These are phyloP conservation scores for Solea senegalensis DNA, from an alignment of 2,113 vertebrate species.

Conservation along the genomic window DNA sequence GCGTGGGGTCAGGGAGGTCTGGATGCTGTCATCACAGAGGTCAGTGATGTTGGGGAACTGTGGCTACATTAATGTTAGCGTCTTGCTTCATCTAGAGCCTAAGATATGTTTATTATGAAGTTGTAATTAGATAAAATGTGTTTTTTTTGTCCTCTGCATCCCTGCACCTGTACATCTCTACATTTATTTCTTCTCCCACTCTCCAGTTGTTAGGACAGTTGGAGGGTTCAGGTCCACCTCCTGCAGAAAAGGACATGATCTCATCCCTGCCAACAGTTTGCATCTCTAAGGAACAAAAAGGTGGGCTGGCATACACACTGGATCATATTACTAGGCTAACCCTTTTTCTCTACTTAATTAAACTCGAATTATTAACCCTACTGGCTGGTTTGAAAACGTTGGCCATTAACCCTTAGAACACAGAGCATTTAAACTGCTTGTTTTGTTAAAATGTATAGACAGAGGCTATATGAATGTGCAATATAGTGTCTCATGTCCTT, in stretches of 20 bases:
- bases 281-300: constrained; percentile 92
- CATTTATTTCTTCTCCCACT: constrained; percentile 7
- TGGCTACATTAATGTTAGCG: background rate
- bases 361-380: background rate
- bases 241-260: constrained; percentile 91
- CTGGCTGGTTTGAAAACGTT: background rate
- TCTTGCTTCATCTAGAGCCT: background rate
- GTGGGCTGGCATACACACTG: constrained; percentile 68
- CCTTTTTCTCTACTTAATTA: too few species aligned
- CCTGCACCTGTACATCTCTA: background rate
- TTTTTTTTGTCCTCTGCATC: background rate
- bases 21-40: constrained; percentile 93
- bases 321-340: background rate
- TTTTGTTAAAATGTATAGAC: too few species aligned
- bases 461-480: too few species aligned
- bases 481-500: too few species aligned
- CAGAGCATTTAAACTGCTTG: too few species aligned
- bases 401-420: too few species aligned
- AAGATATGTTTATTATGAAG: background rate
- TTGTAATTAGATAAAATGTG: background rate
- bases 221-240: constrained; percentile 89
- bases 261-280: constrained; percentile 89
- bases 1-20: constrained; percentile 95
- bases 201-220: constrained; percentile 88
- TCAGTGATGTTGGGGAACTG: constrained; percentile 65